Percentiles rank a stretch among this genome's conserved stretches.
phyloP scores from a whole-genome alignment of 2,888 invertebrate species.

The Eupeodes latifasciatus region DNA sequence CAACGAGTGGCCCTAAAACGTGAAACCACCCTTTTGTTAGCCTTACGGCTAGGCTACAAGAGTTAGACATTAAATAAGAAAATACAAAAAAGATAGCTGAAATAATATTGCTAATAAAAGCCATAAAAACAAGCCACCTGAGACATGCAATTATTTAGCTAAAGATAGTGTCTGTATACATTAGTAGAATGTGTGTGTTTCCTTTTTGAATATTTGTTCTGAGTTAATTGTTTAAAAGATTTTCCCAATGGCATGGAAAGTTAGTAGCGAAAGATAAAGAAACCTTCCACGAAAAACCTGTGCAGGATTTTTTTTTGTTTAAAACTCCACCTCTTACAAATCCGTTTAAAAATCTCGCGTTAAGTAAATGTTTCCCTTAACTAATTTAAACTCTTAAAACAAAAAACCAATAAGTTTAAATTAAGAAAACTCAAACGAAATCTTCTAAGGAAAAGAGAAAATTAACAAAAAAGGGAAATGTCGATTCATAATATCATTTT shows the following conservation, averaged over 20 bases:
- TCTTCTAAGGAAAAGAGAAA: too few relatives aligned
- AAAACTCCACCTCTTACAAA: too few relatives aligned
- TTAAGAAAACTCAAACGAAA: not conserved
- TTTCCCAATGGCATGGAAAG: not conserved
- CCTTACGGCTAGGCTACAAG: not conserved
- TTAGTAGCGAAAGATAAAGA: too few relatives aligned
- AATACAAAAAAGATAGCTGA: slow-evolving; percentile 1
- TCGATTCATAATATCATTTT: not conserved
- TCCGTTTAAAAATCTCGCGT: too few relatives aligned
- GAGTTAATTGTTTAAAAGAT: not conserved
- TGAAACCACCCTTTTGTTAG: slow-evolving; percentile 5
- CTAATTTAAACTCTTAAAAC: not conserved
- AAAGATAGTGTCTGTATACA: not conserved
- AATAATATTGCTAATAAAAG: slow-evolving; percentile 8
- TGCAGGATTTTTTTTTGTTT: too few relatives aligned
- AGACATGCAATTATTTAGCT: slow-evolving; percentile 17
- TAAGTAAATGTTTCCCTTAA: not conserved
- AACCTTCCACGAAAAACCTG: too few relatives aligned
- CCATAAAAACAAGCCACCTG: slow-evolving; percentile 26
- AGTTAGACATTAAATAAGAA: not conserved
- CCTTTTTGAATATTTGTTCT: not conserved
- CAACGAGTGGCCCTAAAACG: not conserved
- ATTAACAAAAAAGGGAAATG: too few relatives aligned
- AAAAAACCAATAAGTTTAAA: too few relatives aligned
- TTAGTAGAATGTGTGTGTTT: not conserved